Evolutionary conservation across 2,888 invertebrate species (phyloP), one percentile per base, ranked within the genome.

Genomic region (Gnatocerus cornutus): DNA sequence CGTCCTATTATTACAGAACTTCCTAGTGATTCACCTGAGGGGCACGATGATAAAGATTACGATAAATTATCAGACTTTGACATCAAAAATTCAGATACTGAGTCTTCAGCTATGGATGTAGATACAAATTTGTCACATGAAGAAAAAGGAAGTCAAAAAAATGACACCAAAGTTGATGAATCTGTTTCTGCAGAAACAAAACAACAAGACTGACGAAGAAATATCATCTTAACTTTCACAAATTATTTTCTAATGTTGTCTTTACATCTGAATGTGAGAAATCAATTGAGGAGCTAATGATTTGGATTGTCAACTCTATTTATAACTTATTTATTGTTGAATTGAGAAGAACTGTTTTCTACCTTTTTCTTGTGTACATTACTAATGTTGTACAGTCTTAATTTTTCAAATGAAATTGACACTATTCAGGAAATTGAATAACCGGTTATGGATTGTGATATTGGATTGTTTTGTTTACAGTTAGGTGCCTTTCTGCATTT

Each of bases 401-500:
- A 21, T 21, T 21, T 4, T 21, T 21, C 21, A 21, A 21, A 21
- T 21, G 21, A 21, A 21, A 21, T 55, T 39, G 55, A 37, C 39
- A 16, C 14, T 39, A 41, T 59, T 59, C 59, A 39, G 9, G 27
- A 29, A 41, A 62, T 52, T 61, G 50, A 55, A 41, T 67, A 63
- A 55, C 46, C 27, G 71, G 71, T 71, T 64, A 53, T 39, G 71
- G 71, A 62, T 58, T 56, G 62, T 63, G 67, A 63, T 62, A 56
- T 16, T 48, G 70, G 70, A 71, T 53, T 78, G 48, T 48, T 70
- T 58, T 63, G 33, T 67, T 64, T 64, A 58, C 37, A 39, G 46
- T 70, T 71, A 69, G 72, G 74, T 74, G 74, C 74, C 74, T 74
- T 73, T 68, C 63, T 58, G 71, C 69, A 69, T 72, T 74, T 74